Percentiles rank a stretch among this genome's conserved stretches.
Evolutionary conservation across 2,888 invertebrate genomes (phyloP).

Genomic region (Tethea ocularis): DNA sequence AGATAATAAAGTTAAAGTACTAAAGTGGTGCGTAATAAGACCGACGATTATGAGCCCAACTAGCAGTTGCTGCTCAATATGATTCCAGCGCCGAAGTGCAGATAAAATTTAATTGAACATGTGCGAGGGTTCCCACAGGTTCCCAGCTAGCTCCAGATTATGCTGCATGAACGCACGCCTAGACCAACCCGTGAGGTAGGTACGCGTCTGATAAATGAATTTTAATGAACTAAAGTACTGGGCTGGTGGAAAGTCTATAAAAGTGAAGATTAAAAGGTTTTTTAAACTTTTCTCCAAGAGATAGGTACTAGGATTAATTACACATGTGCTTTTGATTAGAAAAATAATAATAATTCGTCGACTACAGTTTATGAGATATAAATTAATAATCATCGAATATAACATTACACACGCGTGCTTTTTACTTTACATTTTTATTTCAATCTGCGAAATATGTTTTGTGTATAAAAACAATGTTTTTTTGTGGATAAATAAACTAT

Average conservation of each 20-base stretch:
- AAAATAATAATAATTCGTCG: not conserved
- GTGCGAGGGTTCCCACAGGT: slow-evolving; percentile 53
- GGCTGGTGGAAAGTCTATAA: slow-evolving; percentile 27
- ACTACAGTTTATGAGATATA: too few species aligned
- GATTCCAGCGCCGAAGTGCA: slow-evolving; percentile 35
- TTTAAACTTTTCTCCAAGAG: slow-evolving; percentile 9
- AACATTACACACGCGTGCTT: too few species aligned
- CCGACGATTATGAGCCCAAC: not conserved
- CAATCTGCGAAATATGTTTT: too few species aligned
- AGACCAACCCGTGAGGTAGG: slow-evolving; percentile 23
- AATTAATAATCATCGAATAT: too few species aligned
- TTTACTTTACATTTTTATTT: too few species aligned
- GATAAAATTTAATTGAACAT: slow-evolving; percentile 67
- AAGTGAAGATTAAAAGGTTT: slow-evolving; percentile 10
- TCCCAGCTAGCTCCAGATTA: slow-evolving; percentile 39
- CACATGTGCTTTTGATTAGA: not conserved
- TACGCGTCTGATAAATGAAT: slow-evolving; percentile 50
- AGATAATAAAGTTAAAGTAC: not conserved
- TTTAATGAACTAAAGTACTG: slow-evolving; percentile 52
- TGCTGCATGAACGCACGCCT: slow-evolving; percentile 31
- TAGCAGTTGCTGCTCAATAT: slow-evolving; percentile 27
- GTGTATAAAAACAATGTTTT: too few species aligned
- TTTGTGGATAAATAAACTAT: too few species aligned
- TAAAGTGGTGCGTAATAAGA: not conserved
- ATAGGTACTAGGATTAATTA: not conserved